Base-by-base conservation (phyloP, 2,888 invertebrate genomes). In the Megastigmus dorsalis region DNA sequence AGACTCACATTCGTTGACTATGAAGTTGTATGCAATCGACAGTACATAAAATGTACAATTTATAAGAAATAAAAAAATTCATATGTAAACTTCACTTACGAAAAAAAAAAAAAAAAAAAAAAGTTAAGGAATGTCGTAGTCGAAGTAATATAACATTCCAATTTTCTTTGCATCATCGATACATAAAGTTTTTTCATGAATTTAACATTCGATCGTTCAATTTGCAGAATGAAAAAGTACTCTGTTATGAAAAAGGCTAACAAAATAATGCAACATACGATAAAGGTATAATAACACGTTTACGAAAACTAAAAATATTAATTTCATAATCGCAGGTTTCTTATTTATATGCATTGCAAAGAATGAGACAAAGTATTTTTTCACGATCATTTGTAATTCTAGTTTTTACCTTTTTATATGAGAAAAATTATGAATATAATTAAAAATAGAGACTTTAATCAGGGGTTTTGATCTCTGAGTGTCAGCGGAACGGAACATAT, bases 101-200 rank as follows among this genome's bases (percentile, higher is more conserved):
- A 26, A 54, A 43, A 30, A 30, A 55, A 9, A 28, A 15, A 45
- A 15, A 55, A 9, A 28, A 15, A 45, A 15, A 30, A 55, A 36
- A n/a, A 65, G 45, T 23, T 26, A 59, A 65, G 54, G 62, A 71
- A 65, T 68, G 54, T 75, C 72, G 68, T 72, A 75, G 75, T 75
- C 72, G 63, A 75, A 75, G 68, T 71, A 67, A 66, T 45, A 38
- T 54, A 72, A 76, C 76, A 76, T 76, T 76, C 76, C 76, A 76
- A 55, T 71, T 75, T 71, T 65, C 52, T 67, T 73, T 70, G 41
- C 36, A 50, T 57, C 15, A n/a, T 55, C 55, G 33, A 57, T 33
- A 43, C 3, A 26, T 41, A 20, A 36, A n/a, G 10, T 30, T 48
- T 20, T 55, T 33, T 48, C 55, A 57, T 55, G 18, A 60, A 52